Base-by-base conservation (phyloP, 1,140 invertebrate genomes). In the Papilio polytes region DNA sequence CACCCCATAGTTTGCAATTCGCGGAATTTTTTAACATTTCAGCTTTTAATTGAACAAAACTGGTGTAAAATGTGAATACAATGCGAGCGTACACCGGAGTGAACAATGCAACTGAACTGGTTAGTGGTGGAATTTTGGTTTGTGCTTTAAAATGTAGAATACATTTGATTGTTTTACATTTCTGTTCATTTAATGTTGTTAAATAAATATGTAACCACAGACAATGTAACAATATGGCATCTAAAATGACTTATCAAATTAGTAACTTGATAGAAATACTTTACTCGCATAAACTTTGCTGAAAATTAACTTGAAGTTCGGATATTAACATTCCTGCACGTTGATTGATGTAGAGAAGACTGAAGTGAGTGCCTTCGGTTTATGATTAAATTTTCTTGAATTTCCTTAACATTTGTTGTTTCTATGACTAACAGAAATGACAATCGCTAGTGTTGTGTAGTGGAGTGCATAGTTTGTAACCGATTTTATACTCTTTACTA, bases 51-150 rank as follows among this genome's bases (percentile, higher is more conserved):
- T 70, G 63, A 13, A 15, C 31, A 70, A 70, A 70, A 70, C 63
- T 70, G 63, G 22, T 70, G 3, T 15, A 13, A 70, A 70, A 70
- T 31, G 22, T 31, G 63, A 70, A 31, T 70, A 70, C 63, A 70
- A 31, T 70, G 63, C 13, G 63, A 70, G 20, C 15, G 9, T 70
- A 13, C 63, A 31, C 15, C 13, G 3, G 26, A 70, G 26, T 31
- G 63, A 31, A 70, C 12, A 70, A 70, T 31, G 12, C 63, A 15
- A 0, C 63, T 26, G 26, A 70, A 36, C 26, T 70, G 63, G 63
- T 48, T 48, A 48, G 46, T 48, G 46, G 46, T 13, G 46, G 46
- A 13, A 48, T 48, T 48, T 13, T 1, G 46, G 46, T 48, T 48
- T 48, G 46, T 48, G 46, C 12, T 48, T 48, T 48, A 48, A 48